Evolutionary conservation across 2,797 vertebrate species (phyloP).

Genomic region (Eremophila alpestris): DNA sequence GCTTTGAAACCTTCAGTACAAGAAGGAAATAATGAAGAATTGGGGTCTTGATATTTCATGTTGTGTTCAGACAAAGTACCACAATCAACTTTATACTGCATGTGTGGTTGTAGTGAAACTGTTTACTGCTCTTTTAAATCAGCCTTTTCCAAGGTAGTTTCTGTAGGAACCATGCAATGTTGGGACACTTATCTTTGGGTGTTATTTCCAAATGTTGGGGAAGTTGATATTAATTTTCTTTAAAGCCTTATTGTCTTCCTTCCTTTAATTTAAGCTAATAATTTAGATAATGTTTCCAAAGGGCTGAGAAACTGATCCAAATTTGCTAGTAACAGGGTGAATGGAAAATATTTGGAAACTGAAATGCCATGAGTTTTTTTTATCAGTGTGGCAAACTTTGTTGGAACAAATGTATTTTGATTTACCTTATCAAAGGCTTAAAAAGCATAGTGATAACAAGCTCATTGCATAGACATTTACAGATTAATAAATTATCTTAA

Average conservation of each 20-base stretch:
- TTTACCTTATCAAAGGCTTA: conserved; percentile 14
- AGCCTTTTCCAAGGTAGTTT: background rate
- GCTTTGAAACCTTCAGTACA: background rate
- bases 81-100: background rate
- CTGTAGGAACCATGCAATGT: background rate
- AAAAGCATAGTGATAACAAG: conserved; percentile 12
- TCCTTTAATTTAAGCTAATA: background rate
- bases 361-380: conserved; percentile 6
- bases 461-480: background rate
- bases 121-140: background rate
- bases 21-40: background rate
- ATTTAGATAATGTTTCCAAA: background rate
- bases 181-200: background rate
- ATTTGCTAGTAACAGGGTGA: background rate
- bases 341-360: background rate
- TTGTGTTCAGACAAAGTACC: background rate
- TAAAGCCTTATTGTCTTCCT: background rate
- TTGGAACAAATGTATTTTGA: background rate
- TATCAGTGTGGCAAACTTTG: background rate
- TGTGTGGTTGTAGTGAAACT: background rate
- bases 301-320: background rate
- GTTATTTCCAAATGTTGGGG: background rate
- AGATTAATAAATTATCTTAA: conserved; percentile 7
- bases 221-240: background rate
- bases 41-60: background rate